phyloP scores from a whole-genome alignment of 2,888 invertebrate genomes.

The Mimumesa dahlbomi region DNA sequence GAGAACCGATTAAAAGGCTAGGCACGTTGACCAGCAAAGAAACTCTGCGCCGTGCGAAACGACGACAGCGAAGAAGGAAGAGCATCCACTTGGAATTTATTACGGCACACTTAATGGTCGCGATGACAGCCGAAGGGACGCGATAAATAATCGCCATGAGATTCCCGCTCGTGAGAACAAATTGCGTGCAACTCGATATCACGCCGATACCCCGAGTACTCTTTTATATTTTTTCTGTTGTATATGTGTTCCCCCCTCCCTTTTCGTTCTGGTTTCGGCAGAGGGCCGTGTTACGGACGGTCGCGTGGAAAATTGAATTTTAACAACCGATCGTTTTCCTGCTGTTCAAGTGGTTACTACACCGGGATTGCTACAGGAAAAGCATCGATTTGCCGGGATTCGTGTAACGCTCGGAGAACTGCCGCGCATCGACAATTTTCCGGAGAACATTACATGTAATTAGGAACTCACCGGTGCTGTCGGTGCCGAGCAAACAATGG shows the following conservation, averaged over 20 bases:
- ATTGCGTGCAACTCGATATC: background rate
- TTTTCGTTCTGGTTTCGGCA: background rate
- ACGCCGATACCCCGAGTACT: background rate
- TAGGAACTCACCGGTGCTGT: conserved; percentile 57
- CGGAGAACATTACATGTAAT: conserved; percentile 64
- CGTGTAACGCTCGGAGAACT: conserved; percentile 14
- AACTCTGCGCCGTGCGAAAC: too few species aligned
- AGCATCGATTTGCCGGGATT: conserved; percentile 29
- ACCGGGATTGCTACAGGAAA: conserved; percentile 10
- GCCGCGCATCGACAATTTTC: conserved; percentile 49
- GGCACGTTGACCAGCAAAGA: too few species aligned
- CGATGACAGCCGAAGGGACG: conserved; percentile 6
- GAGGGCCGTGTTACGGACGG: conserved; percentile 1
- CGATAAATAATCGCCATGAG: conserved; percentile 21
- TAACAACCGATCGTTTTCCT: conserved; percentile 11
- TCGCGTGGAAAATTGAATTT: conserved; percentile 31
- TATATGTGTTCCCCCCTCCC: background rate
- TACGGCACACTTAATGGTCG: background rate
- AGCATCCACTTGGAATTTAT: too few species aligned
- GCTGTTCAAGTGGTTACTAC: conserved; percentile 26
- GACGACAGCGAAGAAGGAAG: too few species aligned
- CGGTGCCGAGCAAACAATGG: conserved; percentile 66
- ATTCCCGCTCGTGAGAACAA: background rate
- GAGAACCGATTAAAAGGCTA: too few species aligned
- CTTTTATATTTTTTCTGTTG: background rate